A percentile compares a stretch with the other conserved stretches of the same genome.
Evolutionary conservation across 2,888 invertebrate genomes (phyloP).

Genomic region (Protophormia terraenovae): DNA sequence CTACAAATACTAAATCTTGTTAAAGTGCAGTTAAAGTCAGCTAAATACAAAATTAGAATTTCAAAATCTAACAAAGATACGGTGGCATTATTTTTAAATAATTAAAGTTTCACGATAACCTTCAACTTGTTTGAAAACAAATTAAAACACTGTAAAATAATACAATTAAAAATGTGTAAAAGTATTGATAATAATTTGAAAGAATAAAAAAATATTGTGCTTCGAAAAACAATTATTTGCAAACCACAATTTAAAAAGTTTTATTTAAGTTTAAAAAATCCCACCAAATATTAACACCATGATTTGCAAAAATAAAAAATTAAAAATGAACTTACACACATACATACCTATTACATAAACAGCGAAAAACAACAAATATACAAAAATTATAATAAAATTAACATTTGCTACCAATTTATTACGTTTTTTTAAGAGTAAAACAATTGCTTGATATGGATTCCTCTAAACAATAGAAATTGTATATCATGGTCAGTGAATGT

Average conservation of each 20-base stretch:
- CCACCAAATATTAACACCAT: slow-evolving; percentile 22
- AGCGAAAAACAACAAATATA: background rate
- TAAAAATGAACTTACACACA: no score
- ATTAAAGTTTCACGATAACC: background rate
- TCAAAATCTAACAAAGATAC: background rate
- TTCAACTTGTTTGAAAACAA: slow-evolving; percentile 4
- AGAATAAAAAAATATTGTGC: no score
- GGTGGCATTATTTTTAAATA: background rate
- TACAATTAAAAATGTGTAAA: background rate
- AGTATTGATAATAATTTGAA: background rate
- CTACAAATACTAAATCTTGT: slow-evolving; percentile 40
- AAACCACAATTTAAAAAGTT: background rate
- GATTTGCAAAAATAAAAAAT: slow-evolving; percentile 49
- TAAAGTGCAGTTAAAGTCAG: slow-evolving; percentile 7
- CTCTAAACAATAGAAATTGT: slow-evolving; percentile 58
- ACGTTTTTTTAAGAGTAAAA: background rate
- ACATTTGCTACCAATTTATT: slow-evolving; percentile 32
- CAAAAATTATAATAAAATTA: slow-evolving; percentile 3
- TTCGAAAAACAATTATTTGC: slow-evolving; percentile 22
- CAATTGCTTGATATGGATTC: background rate
- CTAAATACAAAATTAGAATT: background rate
- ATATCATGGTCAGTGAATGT: slow-evolving; percentile 58
- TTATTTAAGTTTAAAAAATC: slow-evolving; percentile 7
- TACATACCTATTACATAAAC: slow-evolving; percentile 43
- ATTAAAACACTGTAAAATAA: background rate